Base-by-base conservation (phyloP, 2,113 vertebrate genomes). In the Prochilodus magdalenae region DNA sequence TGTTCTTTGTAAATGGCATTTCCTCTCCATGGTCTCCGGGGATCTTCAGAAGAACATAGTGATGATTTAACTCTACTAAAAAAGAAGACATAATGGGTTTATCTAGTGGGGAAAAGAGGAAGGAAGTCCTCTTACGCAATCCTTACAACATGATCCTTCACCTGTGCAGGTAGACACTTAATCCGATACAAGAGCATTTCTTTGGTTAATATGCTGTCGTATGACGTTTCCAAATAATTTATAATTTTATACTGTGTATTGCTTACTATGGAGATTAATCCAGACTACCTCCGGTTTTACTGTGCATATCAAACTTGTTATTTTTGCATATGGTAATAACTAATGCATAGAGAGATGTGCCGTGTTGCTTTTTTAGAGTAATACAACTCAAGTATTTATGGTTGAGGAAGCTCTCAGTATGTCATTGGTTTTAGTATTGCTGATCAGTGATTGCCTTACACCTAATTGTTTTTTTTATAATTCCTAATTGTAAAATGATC, bases 1-100 rank as follows among this genome's bases (percentile, higher is more conserved):
- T 76, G 77, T 73, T 36, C 77, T 87, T 71, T 60, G 70, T 75
- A 83, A 86, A 83, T 79, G 83, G 86, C 76, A 84, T 87, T 88
- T 89, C 88, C 88, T 89, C 57, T 80, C n/a, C 33, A 30, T n/a
- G 20, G 55, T 62, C 86, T 79, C 77, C 22, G 60, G 84, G 81
- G 83, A 75, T 79, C 15, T 29, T 77, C 59, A 55, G 78, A 75
- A 72, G 72, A 80, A 74, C 51, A 73, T 60, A 78, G 66, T 69
- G 70, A 81, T 84, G 83, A 75, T 83, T 77, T 71, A 70, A 83
- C 73, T 66, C 81, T 51, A 73, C 30, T 73, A 65, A 53, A 27
- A 75, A 74, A 40, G 26, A 73, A 77, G 66, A 76, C 44, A 73
- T 65, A 44, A 72, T 27, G 7, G 11, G 44, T 65, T 53, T 14